These are phyloP conservation scores for Stenopsyche tienmushanensis DNA, from an alignment of 1,140 invertebrate genomes.

Conservation along the genomic window DNA sequence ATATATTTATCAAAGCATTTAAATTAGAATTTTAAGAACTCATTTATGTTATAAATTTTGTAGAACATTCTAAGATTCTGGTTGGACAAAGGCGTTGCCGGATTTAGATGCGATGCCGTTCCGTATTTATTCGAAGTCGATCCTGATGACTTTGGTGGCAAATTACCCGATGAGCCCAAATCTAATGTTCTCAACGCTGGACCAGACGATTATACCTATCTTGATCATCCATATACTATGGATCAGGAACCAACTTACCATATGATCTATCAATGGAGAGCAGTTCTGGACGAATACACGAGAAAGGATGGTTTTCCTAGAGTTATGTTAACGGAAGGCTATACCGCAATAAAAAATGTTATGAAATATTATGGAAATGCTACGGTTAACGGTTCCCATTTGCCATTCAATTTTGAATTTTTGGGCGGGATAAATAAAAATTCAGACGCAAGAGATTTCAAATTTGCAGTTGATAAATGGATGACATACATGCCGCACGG, in stretches of 20 bases:
- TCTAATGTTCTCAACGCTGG: constrained; percentile 41
- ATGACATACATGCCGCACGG: constrained; percentile 60
- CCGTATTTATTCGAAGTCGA: constrained; percentile 60
- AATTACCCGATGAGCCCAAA: constrained; percentile 60
- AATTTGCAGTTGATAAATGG: constrained; percentile 57
- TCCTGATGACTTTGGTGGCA: constrained; percentile 47
- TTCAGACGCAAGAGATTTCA: constrained; percentile 59
- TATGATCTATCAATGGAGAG: constrained; percentile 60
- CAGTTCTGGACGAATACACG: constrained; percentile 56
- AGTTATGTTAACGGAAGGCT: constrained; percentile 75
- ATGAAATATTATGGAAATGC: constrained; percentile 66
- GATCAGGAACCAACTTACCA: constrained; percentile 58
- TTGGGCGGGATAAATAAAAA: constrained; percentile 55
- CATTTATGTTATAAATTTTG: constrained; percentile 17
- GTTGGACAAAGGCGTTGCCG: constrained; percentile 71
- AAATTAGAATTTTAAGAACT: not conserved
- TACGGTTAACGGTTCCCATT: constrained; percentile 57
- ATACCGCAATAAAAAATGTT: constrained; percentile 59
- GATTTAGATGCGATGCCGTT: constrained; percentile 73
- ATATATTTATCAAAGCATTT: not conserved
- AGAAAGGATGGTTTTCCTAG: constrained; percentile 52
- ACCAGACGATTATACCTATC: constrained; percentile 58
- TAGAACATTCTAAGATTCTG: constrained; percentile 71
- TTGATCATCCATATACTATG: constrained; percentile 65
- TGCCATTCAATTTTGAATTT: constrained; percentile 69